These are phyloP conservation scores for Pseudomyrmex flavicornis DNA, from an alignment of 1,140 invertebrate genomes.

Conservation along the genomic window DNA sequence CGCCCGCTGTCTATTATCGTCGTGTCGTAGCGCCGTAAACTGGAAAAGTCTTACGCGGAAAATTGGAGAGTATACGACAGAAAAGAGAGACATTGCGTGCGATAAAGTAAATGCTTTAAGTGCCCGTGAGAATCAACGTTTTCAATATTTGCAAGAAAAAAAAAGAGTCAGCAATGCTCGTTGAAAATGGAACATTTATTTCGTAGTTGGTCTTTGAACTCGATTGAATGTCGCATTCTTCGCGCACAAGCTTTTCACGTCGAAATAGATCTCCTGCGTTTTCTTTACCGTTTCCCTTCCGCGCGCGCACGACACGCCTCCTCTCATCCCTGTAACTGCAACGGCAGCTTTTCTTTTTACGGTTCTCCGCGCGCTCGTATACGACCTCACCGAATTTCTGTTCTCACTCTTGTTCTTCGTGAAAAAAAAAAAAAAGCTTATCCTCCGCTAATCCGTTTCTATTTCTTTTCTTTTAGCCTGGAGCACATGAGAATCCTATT, in stretches of 20 bases:
- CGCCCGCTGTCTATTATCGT: constrained; percentile 3
- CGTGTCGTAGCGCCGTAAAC: not conserved
- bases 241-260: constrained; percentile 36
- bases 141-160: too few species aligned
- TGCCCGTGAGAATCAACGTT: too few species aligned
- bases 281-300: constrained; percentile 44
- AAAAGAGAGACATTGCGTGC: not conserved
- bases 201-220: constrained; percentile 49
- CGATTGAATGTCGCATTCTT: constrained; percentile 52
- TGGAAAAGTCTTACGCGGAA: constrained; percentile 15
- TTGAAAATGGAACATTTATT: constrained; percentile 41
- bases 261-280: constrained; percentile 43
- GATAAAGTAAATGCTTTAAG: too few species aligned
- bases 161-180: too few species aligned
- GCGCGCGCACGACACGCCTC: not conserved
- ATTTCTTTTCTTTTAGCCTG: not conserved
- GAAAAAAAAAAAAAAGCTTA: constrained; percentile 3
- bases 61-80: constrained; percentile 9
- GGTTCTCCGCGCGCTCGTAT: not conserved
- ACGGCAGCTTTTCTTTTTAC: constrained; percentile 45
- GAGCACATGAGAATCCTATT: constrained; percentile 16
- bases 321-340: constrained; percentile 32
- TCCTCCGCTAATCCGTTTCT: constrained; percentile 26
- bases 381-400: constrained; percentile 57
- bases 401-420: constrained; percentile 11